Conservation (phyloP, 1,140 invertebrate genomes). For the Colletes gigas region DNA sequence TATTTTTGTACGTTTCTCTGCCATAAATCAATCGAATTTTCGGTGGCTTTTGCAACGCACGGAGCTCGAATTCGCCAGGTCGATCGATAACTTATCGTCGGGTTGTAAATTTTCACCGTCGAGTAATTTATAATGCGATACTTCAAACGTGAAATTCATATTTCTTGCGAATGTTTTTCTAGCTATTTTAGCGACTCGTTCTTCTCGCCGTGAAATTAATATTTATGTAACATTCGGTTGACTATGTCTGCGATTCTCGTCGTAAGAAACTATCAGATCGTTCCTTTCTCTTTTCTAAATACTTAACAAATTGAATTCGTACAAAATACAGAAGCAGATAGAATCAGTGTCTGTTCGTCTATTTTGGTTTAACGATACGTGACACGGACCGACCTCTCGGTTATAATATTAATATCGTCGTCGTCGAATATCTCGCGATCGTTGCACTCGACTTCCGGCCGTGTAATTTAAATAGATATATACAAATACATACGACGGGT, state of each 20-base stretch:
- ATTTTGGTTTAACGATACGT: no score
- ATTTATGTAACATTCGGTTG: background rate
- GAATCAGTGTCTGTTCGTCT: no score
- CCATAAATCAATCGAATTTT: slow-evolving; percentile 31
- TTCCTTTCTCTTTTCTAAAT: no score
- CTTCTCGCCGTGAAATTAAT: background rate
- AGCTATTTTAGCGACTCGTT: background rate
- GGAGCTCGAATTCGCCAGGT: slow-evolving; percentile 24
- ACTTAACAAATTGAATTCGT: no score
- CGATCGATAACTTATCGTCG: slow-evolving; percentile 44
- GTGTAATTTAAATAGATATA: slow-evolving; percentile 17
- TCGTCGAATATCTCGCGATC: background rate
- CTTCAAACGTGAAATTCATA: slow-evolving; percentile 27
- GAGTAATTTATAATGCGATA: slow-evolving; percentile 32
- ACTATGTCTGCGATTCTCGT: no score
- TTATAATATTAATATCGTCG: no score
- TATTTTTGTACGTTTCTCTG: slow-evolving; percentile 1
- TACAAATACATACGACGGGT: slow-evolving; percentile 48
- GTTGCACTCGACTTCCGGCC: slow-evolving; percentile 23
- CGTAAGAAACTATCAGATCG: no score
- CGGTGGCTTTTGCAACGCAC: slow-evolving; percentile 27
- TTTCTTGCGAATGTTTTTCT: background rate
- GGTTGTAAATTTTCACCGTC: slow-evolving; percentile 29
- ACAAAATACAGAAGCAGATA: no score
- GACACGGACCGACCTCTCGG: no score